phyloP scores from a whole-genome alignment of 1,140 invertebrate genomes.

The Micrasema minimum region DNA sequence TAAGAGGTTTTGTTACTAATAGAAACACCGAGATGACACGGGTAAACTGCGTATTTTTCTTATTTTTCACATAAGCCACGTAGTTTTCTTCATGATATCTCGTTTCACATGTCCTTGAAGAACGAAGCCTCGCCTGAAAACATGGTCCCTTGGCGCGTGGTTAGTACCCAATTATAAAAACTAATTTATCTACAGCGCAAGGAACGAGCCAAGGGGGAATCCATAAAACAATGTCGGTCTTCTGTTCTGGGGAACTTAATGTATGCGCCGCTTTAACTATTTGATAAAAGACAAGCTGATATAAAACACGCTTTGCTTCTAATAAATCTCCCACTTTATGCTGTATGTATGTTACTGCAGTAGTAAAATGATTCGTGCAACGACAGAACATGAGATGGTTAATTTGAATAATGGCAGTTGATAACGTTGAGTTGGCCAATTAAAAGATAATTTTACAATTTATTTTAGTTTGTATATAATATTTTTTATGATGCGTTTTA shows the following conservation, averaged over 20 bases:
- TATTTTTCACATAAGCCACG: too few species aligned
- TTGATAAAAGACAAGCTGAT: slow-evolving; percentile 34
- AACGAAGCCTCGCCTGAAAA: slow-evolving; percentile 33
- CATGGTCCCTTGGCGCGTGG: slow-evolving; percentile 47
- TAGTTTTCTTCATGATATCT: too few species aligned
- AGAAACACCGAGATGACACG: too few species aligned
- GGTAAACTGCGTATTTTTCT: too few species aligned
- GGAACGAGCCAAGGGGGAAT: slow-evolving; percentile 15
- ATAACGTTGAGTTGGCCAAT: too few species aligned
- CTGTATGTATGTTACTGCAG: neutral
- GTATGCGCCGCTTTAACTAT: slow-evolving; percentile 33
- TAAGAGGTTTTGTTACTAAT: too few species aligned
- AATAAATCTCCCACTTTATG: slow-evolving; percentile 18
- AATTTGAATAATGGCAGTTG: slow-evolving; percentile 10
- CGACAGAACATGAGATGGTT: slow-evolving; percentile 4
- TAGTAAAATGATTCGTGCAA: slow-evolving; percentile 18
- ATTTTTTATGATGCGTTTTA: too few species aligned
- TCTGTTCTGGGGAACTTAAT: slow-evolving; percentile 26
- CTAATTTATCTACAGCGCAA: slow-evolving; percentile 46
- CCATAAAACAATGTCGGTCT: slow-evolving; percentile 28
- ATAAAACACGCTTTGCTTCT: slow-evolving; percentile 27
- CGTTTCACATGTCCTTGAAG: slow-evolving; percentile 20
- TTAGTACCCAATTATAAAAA: slow-evolving; percentile 52
- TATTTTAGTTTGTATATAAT: too few species aligned
- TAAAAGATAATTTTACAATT: too few species aligned